Percentiles rank a stretch among this genome's conserved stretches.
phyloP scores from a whole-genome alignment of 64 coral and sea anemone genomes.

The Actinia equina region DNA sequence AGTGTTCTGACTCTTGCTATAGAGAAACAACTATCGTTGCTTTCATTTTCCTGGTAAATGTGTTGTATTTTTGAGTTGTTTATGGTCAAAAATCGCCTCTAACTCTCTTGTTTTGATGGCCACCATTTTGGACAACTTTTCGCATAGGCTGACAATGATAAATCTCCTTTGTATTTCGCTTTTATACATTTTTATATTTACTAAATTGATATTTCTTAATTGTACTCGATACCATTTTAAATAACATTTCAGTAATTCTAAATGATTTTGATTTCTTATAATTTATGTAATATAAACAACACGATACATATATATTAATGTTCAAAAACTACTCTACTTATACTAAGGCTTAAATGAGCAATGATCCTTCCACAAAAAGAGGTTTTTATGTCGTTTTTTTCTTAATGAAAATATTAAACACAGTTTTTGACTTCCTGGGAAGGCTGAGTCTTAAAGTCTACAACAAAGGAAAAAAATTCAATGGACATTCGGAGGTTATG shows the following conservation, averaged over 20 bases:
- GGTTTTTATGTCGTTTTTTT: too few relatives aligned
- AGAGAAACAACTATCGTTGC: background rate
- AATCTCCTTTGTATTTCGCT: background rate
- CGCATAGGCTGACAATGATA: background rate
- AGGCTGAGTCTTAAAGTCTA: too few relatives aligned
- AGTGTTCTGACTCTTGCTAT: background rate
- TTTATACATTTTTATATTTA: background rate
- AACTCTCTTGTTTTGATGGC: background rate
- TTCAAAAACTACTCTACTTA: too few relatives aligned
- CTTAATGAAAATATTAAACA: too few relatives aligned
- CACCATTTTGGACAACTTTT: background rate
- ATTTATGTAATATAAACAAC: too few relatives aligned
- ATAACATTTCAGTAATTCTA: background rate
- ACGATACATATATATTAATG: too few relatives aligned
- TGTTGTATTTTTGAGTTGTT: background rate
- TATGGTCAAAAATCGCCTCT: background rate
- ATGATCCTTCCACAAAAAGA: too few relatives aligned
- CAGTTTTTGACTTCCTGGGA: too few relatives aligned
- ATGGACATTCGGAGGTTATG: too few relatives aligned
- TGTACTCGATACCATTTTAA: background rate
- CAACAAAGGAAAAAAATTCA: too few relatives aligned
- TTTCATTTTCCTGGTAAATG: background rate
- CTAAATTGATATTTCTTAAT: background rate
- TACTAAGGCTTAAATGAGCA: too few relatives aligned
- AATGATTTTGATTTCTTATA: background rate